These are phyloP conservation scores for Catostylus mosaicus DNA, from an alignment of 30 jellyfish, hydroid and myxozoan genomes.

Conservation along the genomic window DNA sequence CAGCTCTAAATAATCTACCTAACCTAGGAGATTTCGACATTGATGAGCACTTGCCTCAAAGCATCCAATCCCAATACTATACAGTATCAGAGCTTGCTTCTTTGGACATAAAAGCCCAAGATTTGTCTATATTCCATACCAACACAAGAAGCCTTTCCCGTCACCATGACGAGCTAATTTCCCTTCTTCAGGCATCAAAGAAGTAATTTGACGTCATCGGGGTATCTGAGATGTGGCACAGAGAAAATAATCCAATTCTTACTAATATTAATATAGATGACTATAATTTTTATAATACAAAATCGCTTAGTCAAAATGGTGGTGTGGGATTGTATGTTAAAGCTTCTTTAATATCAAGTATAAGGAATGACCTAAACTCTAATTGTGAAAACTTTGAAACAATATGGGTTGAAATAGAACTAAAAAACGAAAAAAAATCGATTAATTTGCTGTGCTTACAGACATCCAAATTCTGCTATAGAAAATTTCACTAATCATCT, in stretches of 20 bases:
- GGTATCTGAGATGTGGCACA: constrained; percentile 50
- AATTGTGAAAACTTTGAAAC: constrained; percentile 1
- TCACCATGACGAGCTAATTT: constrained; percentile 38
- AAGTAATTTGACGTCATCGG: constrained; percentile 18
- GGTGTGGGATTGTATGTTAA: constrained; percentile 40
- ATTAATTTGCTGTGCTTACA: constrained; percentile 26
- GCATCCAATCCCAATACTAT: constrained; percentile 24
- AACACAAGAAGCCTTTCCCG: constrained; percentile 37
- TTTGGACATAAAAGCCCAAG: constrained; percentile 10
- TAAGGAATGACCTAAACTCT: constrained; percentile 21
- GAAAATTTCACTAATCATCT: constrained; percentile 18
- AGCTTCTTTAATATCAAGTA: constrained; percentile 3
- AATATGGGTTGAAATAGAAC: neutral
- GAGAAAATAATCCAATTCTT: constrained; percentile 6
- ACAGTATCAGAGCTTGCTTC: constrained; percentile 48
- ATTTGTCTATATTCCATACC: constrained; percentile 28
- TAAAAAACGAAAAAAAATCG: constrained; percentile 14
- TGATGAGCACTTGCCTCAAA: constrained; percentile 50
- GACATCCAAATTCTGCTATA: constrained; percentile 47
- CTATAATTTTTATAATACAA: constrained; percentile 3
- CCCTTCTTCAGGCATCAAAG: constrained; percentile 14
- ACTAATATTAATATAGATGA: constrained; percentile 16
- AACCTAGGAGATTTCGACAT: constrained; percentile 37
- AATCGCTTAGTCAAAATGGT: constrained; percentile 30
- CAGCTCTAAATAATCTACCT: constrained; percentile 24